Evolutionary conservation across 2,113 vertebrate genomes (phyloP).

Genomic region (Neomonachus schauinslandi): DNA sequence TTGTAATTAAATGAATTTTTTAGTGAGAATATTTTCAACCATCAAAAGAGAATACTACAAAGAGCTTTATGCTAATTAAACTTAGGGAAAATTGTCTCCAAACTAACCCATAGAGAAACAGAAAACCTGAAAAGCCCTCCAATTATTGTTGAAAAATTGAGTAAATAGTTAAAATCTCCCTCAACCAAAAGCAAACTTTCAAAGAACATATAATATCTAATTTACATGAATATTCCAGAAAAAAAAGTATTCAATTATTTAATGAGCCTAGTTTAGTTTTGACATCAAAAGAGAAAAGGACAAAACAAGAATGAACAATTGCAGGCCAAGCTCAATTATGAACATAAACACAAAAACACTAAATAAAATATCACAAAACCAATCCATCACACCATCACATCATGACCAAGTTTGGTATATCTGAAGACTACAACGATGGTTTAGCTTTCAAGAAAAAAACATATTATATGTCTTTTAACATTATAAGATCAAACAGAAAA

Average conservation of each 20-base stretch:
- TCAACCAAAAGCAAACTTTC: conserved; percentile 16
- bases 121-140: background rate
- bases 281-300: conserved; percentile 26
- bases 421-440: background rate
- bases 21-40: conserved; percentile 36
- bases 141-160: conserved; percentile 14
- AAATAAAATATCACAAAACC: background rate
- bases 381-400: background rate
- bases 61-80: conserved; percentile 19
- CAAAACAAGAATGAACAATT: background rate
- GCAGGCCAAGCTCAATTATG: background rate
- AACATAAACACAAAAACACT: background rate
- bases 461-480: background rate
- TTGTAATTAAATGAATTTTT: background rate
- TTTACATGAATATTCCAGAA: conserved; percentile 4
- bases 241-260: background rate
- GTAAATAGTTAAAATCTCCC: background rate
- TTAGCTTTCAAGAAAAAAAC: background rate
- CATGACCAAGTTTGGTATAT: background rate
- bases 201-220: conserved; percentile 24
- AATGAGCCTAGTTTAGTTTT: background rate
- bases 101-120: background rate
- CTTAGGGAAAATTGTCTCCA: background rate
- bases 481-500: background rate
- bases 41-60: conserved; percentile 22